These are phyloP conservation scores for Zaprionus capensis DNA, from an alignment of 1,140 invertebrate species.

Conservation along the genomic window DNA sequence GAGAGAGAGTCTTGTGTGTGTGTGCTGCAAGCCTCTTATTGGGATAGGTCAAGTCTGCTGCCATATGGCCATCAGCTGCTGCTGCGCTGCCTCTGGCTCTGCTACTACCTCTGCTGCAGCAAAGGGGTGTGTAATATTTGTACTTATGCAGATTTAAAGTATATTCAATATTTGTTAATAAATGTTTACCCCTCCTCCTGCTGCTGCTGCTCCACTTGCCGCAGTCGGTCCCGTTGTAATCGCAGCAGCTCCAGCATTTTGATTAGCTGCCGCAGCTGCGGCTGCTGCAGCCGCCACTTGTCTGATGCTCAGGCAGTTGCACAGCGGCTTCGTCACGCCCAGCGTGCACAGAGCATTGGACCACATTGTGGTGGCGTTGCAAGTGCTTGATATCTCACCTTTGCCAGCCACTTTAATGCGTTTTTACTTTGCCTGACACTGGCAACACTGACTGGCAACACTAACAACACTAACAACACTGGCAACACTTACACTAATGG, in stretches of 20 bases:
- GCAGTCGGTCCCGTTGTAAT: conserved; percentile 76
- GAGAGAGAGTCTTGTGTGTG: background rate
- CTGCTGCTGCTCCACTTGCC: conserved; percentile 34
- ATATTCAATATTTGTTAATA: background rate
- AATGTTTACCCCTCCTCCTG: conserved; percentile 62
- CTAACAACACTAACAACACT: conserved; percentile 21
- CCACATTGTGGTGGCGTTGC: conserved; percentile 75
- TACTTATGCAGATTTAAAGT: conserved; percentile 20
- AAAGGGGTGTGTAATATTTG: conserved; percentile 34
- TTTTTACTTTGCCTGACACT: conserved; percentile 29
- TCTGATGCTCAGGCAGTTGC: conserved; percentile 84
- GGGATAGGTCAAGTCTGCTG: conserved; percentile 73
- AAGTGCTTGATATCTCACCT: conserved; percentile 67
- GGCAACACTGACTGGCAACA: conserved; percentile 33
- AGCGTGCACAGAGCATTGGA: conserved; percentile 84
- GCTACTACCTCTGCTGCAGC: conserved; percentile 20
- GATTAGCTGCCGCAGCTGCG: conserved; percentile 70
- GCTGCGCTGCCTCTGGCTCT: conserved; percentile 18
- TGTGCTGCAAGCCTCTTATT: conserved; percentile 44
- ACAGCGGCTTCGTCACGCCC: conserved; percentile 84
- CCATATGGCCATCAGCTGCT: conserved; percentile 68
- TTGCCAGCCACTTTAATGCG: conserved; percentile 75
- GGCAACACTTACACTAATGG: conserved; percentile 20
- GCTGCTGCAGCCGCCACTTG: conserved; percentile 83
- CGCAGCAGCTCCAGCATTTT: conserved; percentile 51